Evolutionary conservation across 2,888 invertebrate genomes (phyloP), one percentile per base, ranked within the genome.

Genomic region (Willowsia nigromaculata): DNA sequence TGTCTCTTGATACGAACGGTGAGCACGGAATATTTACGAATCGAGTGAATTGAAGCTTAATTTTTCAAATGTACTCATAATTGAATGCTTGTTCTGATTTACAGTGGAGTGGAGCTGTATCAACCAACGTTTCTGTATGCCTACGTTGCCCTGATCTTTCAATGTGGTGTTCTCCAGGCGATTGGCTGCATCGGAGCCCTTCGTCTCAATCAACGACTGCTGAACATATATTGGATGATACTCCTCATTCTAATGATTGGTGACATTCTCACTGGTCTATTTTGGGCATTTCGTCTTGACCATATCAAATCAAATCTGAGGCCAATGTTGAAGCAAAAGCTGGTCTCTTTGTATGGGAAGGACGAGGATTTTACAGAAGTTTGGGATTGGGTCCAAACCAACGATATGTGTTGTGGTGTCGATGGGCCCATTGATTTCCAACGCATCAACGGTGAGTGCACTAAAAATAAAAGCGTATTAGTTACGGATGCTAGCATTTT

Each of bases 41-140:
- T n/a, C n/a, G n/a, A n/a, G n/a, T n/a, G n/a, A n/a, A n/a, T n/a
- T n/a, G n/a, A n/a, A n/a, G n/a, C n/a, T n/a, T n/a, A n/a, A n/a
- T n/a, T n/a, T n/a, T n/a, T n/a, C n/a, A n/a, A 13, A 13, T 43
- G 43, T 6, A 13, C 13, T 43, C 43, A 43, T 27, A 43, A 43
- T 13, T 76, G 13, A 56, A 18, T 56, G n/a, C 18, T 71, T 68
- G 18, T 40, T 40, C 2, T 62, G 6, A 50, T 71, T 83, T 88
- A n/a, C 90, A 92, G 92, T 91, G 92, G 91, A 86, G 91, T 92
- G 85, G 91, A 92, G 90, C 96, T 96, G 88, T 96, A 96, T 93
- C 97, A 97, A 94, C 97, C 97, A 74, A 96, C 96, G 93, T 96
- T 97, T 93, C 95, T 97, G 80, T 97, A 97, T 95, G 97, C 97